Evolutionary conservation across 1,140 invertebrate species (phyloP).

Genomic region (Pogonus chalceus): DNA sequence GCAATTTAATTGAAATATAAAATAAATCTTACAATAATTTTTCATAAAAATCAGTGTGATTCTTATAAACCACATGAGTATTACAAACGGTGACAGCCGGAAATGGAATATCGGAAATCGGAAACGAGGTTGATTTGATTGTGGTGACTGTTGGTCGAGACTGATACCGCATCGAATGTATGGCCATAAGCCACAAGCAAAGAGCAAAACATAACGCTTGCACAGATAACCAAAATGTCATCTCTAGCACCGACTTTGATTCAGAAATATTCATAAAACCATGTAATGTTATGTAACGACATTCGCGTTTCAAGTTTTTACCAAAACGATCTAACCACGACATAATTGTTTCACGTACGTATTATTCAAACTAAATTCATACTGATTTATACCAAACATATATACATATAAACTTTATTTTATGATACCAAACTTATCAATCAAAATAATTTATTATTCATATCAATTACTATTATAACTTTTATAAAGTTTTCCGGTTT

Average conservation of each 20-base stretch:
- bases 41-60: background rate
- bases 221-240: background rate
- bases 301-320: background rate
- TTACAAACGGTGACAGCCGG: constrained; percentile 42
- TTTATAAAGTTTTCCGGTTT: too few relatives aligned
- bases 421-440: too few relatives aligned
- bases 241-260: background rate
- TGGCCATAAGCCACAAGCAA: background rate
- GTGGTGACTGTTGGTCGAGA: constrained; percentile 34
- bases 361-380: too few relatives aligned
- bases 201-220: background rate
- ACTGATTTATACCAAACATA: too few relatives aligned
- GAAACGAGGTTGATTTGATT: constrained; percentile 36
- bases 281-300: background rate
- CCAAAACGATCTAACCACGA: background rate
- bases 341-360: background rate
- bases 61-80: constrained; percentile 28
- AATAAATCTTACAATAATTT: background rate
- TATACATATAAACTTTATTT: too few relatives aligned
- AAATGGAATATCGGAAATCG: constrained; percentile 39
- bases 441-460: too few relatives aligned
- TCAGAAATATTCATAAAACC: background rate
- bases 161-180: background rate
- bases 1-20: too few relatives aligned
- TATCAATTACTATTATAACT: too few relatives aligned